Conservation (phyloP, 2,113 vertebrate species). For the Erythrolamprus reginae region DNA sequence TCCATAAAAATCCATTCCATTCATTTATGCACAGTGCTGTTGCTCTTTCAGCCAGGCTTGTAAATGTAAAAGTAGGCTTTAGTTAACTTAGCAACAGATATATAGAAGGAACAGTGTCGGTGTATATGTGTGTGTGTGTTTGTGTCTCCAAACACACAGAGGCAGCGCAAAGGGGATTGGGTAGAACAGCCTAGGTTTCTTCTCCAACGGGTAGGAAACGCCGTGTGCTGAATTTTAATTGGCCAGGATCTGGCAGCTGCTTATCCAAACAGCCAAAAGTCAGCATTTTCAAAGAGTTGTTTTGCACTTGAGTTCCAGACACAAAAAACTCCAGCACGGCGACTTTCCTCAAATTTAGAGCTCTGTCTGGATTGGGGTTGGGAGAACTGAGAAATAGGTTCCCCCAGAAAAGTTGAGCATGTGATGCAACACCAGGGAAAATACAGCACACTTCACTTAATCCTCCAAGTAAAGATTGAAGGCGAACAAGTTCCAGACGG, state of each 20-base stretch:
- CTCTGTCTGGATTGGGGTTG: not conserved
- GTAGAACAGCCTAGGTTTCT: slow-evolving; percentile 9
- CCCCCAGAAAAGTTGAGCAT: not conserved
- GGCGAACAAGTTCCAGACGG: too few species aligned
- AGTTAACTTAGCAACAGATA: not conserved
- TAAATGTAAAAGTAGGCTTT: not conserved
- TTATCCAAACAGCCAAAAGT: slow-evolving; percentile 44
- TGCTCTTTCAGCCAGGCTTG: not conserved
- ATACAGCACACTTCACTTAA: too few species aligned
- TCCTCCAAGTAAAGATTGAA: too few species aligned
- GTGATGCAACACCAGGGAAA: too few species aligned
- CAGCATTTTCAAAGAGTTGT: slow-evolving; percentile 47
- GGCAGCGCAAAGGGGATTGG: not conserved
- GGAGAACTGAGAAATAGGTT: slow-evolving; percentile 27
- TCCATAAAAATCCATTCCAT: not conserved
- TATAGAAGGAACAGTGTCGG: not conserved
- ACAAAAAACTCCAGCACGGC: slow-evolving; percentile 12
- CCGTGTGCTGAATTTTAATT: not conserved
- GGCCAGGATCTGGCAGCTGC: slow-evolving; percentile 29
- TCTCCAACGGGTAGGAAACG: not conserved
- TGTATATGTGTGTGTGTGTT: not conserved
- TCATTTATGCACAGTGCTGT: not conserved
- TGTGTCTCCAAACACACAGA: not conserved
- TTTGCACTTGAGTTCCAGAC: slow-evolving; percentile 40
- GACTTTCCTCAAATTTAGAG: too few species aligned